Conservation (phyloP, 2,797 vertebrate genomes). For the Aulostomus chinensis region DNA sequence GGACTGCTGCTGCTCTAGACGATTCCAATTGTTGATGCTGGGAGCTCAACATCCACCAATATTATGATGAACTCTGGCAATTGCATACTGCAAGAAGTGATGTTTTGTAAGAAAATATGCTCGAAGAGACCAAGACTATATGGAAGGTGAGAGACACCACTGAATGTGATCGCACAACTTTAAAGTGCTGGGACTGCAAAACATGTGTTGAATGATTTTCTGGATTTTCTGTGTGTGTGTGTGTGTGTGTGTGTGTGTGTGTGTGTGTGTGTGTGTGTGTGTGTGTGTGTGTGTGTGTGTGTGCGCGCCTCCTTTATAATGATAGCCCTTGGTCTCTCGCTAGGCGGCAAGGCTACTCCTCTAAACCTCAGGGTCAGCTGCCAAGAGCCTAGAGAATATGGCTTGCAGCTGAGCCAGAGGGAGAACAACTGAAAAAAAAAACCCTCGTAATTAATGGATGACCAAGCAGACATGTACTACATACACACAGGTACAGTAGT, state of each 20-base stretch:
- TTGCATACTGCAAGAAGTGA: slow-evolving; percentile 49
- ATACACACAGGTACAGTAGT: background rate
- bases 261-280: slow-evolving; percentile 28
- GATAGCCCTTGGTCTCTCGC: slow-evolving; percentile 49
- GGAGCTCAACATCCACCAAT: slow-evolving; percentile 38
- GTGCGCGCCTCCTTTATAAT: slow-evolving; percentile 58
- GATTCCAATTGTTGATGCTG: slow-evolving; percentile 34
- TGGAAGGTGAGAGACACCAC: background rate
- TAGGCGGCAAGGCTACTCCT: slow-evolving; percentile 48
- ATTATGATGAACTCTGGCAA: slow-evolving; percentile 56
- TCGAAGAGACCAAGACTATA: slow-evolving; percentile 16
- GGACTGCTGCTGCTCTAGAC: slow-evolving; percentile 13
- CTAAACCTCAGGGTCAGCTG: slow-evolving; percentile 48
- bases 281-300: slow-evolving; percentile 14
- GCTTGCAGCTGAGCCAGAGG: slow-evolving; percentile 57
- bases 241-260: slow-evolving; percentile 24
- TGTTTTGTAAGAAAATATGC: slow-evolving; percentile 61
- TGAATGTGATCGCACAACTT: slow-evolving; percentile 11
- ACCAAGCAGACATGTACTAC: background rate
- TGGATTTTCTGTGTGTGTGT: slow-evolving; percentile 1
- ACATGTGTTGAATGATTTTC: slow-evolving; percentile 11
- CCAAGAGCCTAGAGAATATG: slow-evolving; percentile 49
- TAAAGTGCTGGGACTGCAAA: background rate
- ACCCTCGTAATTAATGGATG: slow-evolving; percentile 19
- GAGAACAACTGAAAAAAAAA: slow-evolving; percentile 9